Evolutionary conservation across 2,113 vertebrate species (phyloP), one percentile per base, ranked within the genome.

Genomic region (Chaetorhynchus papuensis): DNA sequence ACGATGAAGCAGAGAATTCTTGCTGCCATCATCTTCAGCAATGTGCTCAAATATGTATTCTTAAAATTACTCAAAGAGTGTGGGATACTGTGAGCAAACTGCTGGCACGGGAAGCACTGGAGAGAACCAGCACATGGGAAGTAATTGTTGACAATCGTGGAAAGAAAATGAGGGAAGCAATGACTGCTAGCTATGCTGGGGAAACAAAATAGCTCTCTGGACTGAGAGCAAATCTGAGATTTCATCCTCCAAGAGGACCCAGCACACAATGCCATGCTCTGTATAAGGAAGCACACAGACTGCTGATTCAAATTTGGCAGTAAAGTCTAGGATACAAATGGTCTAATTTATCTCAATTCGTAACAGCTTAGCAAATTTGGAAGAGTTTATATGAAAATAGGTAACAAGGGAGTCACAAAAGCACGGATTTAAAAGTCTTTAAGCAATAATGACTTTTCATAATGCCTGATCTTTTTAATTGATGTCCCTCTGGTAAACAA

Each of bases 261-360:
- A 45, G 82, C 91, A 91, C 75, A 94, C 77, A 95, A 76, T 84
- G 26, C 50, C 41, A 30, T 84, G 37, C 44, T 78, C 41, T 83
- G 49, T 37, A 82, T 19, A 87, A 8, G 93, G 90, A 97, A 96
- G 87, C 64, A 89, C 75, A 94, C 59, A 79, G 91, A 88, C 70
- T 95, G 90, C 96, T 68, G 95, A 91, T 97, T 92, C 94, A 95
- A 96, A 96, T 96, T 97, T 98, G 97, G 98, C 98, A 97, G 88
- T 94, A 96, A 95, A 94, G 83, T 23, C 86, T 88, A 74, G 61
- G 77, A 85, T 96, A 92, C 87, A 97, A 97, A 98, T 93, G 96
- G 95, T 96, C 97, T 97, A 97, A 97, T 98, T 98, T 97, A 97
- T 98, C 98, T 98, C 97, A 97, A 97, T 98, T 97, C 85, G 0